These are phyloP conservation scores for Lasioglossum oenotherae DNA, from an alignment of 2,888 invertebrate genomes.

Conservation along the genomic window DNA sequence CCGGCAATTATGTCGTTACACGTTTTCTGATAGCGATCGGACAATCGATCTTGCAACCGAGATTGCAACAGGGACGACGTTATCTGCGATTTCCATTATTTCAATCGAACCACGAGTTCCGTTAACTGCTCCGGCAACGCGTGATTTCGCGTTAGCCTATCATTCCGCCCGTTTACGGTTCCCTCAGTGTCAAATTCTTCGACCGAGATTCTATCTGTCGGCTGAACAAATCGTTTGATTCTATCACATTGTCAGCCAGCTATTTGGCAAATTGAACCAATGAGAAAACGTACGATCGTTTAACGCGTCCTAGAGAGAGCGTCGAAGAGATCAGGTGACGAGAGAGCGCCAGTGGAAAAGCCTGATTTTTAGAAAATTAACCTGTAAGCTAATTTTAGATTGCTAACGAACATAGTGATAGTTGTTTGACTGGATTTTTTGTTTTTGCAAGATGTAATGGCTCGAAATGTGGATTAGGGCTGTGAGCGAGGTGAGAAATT, in stretches of 20 bases:
- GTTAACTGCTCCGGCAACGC: constrained; percentile 8
- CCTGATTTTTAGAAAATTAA: neutral
- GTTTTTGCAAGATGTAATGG: neutral
- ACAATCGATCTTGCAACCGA: constrained; percentile 44
- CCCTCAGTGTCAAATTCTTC: constrained; percentile 13
- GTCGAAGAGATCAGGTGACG: neutral
- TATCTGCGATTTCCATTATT: constrained; percentile 55
- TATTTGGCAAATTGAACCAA: neutral
- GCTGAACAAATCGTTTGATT: constrained; percentile 16
- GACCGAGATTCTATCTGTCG: constrained; percentile 11
- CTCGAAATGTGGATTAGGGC: neutral
- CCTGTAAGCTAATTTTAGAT: neutral
- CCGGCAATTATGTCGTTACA: constrained; percentile 54
- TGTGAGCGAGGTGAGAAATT: neutral
- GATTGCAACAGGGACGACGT: constrained; percentile 39
- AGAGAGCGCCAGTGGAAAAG: neutral
- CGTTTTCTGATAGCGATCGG: constrained; percentile 51
- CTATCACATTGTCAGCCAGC: neutral
- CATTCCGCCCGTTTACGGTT: constrained; percentile 6
- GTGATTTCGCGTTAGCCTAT: constrained; percentile 25
- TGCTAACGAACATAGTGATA: neutral
- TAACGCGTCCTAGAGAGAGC: neutral
- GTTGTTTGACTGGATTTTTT: neutral
- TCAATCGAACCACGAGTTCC: constrained; percentile 34
- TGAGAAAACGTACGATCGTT: neutral